phyloP scores from a whole-genome alignment of 2,888 invertebrate species.

The Atrina japonica region DNA sequence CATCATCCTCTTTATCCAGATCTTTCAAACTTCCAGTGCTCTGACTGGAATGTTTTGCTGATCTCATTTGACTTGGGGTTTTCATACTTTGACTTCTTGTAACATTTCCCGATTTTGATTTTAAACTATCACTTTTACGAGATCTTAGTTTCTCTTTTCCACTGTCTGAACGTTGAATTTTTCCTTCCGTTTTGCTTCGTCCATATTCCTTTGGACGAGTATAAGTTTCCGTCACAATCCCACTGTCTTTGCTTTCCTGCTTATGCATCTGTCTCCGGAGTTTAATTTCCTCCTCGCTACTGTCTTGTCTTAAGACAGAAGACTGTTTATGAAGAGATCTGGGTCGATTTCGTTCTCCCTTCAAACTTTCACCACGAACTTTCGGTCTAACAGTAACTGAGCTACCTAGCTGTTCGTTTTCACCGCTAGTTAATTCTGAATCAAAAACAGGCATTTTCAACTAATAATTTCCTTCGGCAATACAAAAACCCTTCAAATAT shows the following conservation, averaged over 20 bases:
- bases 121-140: constrained; percentile 25
- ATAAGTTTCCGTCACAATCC: constrained; percentile 61
- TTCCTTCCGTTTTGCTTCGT: constrained; percentile 32
- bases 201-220: constrained; percentile 39
- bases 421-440: constrained; percentile 1
- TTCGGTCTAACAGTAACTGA: neutral
- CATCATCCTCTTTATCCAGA: constrained; percentile 48
- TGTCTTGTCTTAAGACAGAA: constrained; percentile 32
- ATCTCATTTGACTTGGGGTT: neutral
- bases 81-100: constrained; percentile 33
- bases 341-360: neutral
- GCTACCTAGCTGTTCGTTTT: neutral
- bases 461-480: no score
- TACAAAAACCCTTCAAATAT: no score
- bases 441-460: constrained; percentile 23
- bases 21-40: constrained; percentile 18
- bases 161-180: constrained; percentile 53
- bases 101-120: constrained; percentile 12
- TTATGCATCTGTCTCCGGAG: constrained; percentile 60
- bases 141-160: constrained; percentile 43
- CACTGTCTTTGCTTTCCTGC: constrained; percentile 64
- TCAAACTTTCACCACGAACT: constrained; percentile 5
- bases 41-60: neutral
- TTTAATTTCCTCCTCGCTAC: constrained; percentile 45
- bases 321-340: constrained; percentile 38